Evolutionary conservation across 2,888 invertebrate genomes (phyloP).

Genomic region (Matsumyia berberina): DNA sequence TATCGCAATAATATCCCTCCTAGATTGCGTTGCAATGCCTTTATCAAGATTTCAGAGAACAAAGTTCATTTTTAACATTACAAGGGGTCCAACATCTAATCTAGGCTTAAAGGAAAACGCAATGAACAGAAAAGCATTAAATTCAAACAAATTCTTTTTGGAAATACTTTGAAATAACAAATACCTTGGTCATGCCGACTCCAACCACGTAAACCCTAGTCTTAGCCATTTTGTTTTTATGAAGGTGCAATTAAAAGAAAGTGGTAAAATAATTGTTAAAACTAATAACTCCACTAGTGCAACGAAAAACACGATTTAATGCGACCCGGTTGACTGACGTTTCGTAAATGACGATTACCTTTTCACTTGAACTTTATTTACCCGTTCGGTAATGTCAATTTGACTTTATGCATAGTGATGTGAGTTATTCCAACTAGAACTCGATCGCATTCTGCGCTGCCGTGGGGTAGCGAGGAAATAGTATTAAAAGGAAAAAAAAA

Average conservation of each 20-base stretch:
- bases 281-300: conserved; percentile 7
- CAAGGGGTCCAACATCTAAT: background rate
- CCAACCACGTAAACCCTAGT: conserved; percentile 94
- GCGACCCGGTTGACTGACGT: background rate
- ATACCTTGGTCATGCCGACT: conserved; percentile 98
- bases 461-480: no score
- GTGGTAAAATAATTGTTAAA: conserved; percentile 5
- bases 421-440: background rate
- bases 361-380: background rate
- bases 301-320: background rate
- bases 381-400: conserved; percentile 1
- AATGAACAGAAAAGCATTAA: background rate
- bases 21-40: conserved; percentile 3
- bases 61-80: conserved; percentile 26
- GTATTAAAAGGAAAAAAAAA: no score
- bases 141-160: background rate
- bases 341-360: conserved; percentile 13
- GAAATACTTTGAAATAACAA: no score
- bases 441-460: background rate
- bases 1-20: conserved; percentile 20
- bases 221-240: conserved; percentile 80
- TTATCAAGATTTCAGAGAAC: conserved; percentile 10
- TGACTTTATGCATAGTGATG: conserved; percentile 3
- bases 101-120: background rate
- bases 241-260: background rate